These are phyloP conservation scores for Datnioides undecimradiatus DNA, from an alignment of 2,113 vertebrate species.

Conservation along the genomic window DNA sequence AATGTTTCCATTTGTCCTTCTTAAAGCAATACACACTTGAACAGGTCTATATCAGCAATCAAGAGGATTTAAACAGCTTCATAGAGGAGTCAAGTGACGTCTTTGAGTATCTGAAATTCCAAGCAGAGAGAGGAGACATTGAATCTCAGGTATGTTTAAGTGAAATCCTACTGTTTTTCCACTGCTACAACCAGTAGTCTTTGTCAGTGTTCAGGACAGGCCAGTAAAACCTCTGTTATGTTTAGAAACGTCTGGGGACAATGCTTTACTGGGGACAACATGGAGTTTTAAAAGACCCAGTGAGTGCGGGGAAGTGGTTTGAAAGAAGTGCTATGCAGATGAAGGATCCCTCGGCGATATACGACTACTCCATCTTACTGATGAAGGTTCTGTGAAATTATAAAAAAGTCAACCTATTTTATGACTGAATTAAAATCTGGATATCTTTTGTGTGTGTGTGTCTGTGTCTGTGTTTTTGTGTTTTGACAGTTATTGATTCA, in stretches of 20 bases:
- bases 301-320: slow-evolving; percentile 89
- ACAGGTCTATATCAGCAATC: slow-evolving; percentile 86
- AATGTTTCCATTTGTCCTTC: slow-evolving; percentile 18
- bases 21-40: slow-evolving; percentile 87
- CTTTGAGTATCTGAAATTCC: slow-evolving; percentile 89
- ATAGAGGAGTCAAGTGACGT: slow-evolving; percentile 85
- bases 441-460: neutral
- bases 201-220: slow-evolving; percentile 13
- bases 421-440: slow-evolving; percentile 25
- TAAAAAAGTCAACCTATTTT: slow-evolving; percentile 21
- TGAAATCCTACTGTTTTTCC: slow-evolving; percentile 14
- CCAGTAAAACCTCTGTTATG: slow-evolving; percentile 42
- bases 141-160: slow-evolving; percentile 87
- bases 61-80: slow-evolving; percentile 85
- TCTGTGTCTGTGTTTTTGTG: slow-evolving; percentile 14
- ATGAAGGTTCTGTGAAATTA: slow-evolving; percentile 87
- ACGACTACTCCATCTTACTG: slow-evolving; percentile 91
- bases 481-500: slow-evolving; percentile 66
- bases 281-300: slow-evolving; percentile 84
- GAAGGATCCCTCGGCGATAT: slow-evolving; percentile 87
- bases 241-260: slow-evolving; percentile 88
- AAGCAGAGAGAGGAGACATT: slow-evolving; percentile 89
- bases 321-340: slow-evolving; percentile 90
- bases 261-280: slow-evolving; percentile 92
- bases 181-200: neutral